Evolutionary conservation across 2,797 vertebrate species (phyloP).

Genomic region (Siniperca undulata): DNA sequence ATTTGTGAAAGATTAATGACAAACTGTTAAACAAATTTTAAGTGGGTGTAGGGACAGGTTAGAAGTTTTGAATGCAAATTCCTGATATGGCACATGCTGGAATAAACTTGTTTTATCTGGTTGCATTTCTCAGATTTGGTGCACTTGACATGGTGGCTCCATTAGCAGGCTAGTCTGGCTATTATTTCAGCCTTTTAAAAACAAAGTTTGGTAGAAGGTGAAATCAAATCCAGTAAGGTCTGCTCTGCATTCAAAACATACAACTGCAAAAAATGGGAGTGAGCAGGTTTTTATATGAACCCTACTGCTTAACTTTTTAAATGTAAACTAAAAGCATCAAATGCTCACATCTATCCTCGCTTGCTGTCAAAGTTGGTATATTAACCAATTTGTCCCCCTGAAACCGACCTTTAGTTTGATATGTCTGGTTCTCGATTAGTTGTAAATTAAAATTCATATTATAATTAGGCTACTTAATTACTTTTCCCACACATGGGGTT

Average conservation of each 20-base stretch:
- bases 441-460: background rate
- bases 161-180: too few species aligned
- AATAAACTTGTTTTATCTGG: background rate
- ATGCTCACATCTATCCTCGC: background rate
- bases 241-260: background rate
- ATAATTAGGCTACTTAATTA: background rate
- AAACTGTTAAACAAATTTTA: background rate
- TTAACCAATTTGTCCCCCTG: background rate
- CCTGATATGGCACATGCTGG: background rate
- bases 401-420: background rate
- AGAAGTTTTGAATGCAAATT: background rate
- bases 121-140: background rate
- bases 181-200: background rate
- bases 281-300: background rate
- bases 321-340: background rate
- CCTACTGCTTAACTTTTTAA: background rate
- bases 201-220: background rate
- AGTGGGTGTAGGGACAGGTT: background rate
- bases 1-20: background rate
- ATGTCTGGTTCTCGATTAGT: too few species aligned
- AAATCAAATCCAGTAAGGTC: background rate
- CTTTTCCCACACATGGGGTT: background rate
- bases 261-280: background rate
- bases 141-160: background rate
- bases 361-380: background rate